phyloP scores from a whole-genome alignment of 2,797 vertebrate species.

The Calcarius lapponicus region DNA sequence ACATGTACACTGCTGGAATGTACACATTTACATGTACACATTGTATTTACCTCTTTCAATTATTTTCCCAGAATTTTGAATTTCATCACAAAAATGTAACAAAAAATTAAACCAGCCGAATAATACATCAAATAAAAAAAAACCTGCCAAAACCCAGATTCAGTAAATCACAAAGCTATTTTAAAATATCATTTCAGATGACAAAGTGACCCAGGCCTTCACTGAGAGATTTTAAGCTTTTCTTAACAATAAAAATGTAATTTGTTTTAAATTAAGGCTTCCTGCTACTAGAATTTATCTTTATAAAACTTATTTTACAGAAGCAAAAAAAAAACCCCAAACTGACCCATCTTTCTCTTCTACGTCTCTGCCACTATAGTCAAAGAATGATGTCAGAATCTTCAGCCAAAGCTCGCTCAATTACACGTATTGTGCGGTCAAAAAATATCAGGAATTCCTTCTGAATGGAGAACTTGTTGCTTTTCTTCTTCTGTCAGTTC shows the following conservation, averaged over 20 bases:
- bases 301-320: neutral
- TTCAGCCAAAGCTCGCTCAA: constrained; percentile 93
- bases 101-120: neutral
- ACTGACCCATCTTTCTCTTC: constrained; percentile 95
- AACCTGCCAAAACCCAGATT: neutral
- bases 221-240: neutral
- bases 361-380: constrained; percentile 91
- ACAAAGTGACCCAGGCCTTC: neutral
- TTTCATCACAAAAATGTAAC: neutral
- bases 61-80: constrained; percentile 10
- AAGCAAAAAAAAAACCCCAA: neutral
- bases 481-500: constrained; percentile 97
- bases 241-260: neutral
- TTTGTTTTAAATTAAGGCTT: neutral
- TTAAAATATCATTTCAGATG: neutral
- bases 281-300: neutral
- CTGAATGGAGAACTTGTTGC: constrained; percentile 94
- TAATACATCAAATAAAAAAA: neutral
- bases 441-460: constrained; percentile 98
- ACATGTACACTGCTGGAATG: accelerated
- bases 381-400: constrained; percentile 93
- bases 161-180: neutral
- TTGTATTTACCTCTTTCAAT: neutral
- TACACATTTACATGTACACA: neutral
- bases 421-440: constrained; percentile 93